Evolutionary conservation across 2,888 invertebrate genomes (phyloP).

Genomic region (Pseudococcus viburni): DNA sequence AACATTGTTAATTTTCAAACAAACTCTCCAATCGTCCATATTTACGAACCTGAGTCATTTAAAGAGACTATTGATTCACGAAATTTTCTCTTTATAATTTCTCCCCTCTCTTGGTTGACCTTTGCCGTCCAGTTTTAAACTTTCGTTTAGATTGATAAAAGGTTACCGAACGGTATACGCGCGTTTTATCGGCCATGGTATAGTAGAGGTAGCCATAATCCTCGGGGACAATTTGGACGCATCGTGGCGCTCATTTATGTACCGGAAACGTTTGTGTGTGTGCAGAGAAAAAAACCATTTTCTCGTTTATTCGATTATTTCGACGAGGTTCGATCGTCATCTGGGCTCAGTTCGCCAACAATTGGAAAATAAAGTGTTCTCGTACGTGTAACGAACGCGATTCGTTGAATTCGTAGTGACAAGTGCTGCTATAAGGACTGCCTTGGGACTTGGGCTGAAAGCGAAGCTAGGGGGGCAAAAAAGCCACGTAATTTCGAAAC

Average conservation of each 20-base stretch:
- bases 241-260: neutral
- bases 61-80: no score
- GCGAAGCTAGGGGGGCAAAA: neutral
- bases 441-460: neutral
- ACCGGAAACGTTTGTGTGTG: no score
- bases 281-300: neutral
- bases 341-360: neutral
- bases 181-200: no score
- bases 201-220: neutral
- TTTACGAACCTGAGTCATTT: no score
- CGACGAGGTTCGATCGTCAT: constrained; percentile 8
- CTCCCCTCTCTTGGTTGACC: no score
- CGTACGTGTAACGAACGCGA: neutral
- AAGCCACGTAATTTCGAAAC: neutral
- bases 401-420: neutral
- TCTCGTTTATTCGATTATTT: constrained; percentile 4
- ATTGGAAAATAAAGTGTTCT: neutral
- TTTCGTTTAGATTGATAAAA: no score
- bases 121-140: no score
- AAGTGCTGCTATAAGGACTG: neutral
- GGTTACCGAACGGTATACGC: no score
- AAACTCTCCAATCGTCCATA: no score
- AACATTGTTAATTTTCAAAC: no score
- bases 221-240: neutral
- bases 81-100: no score